Evolutionary conservation across 2,113 vertebrate genomes (phyloP).

Genomic region (Cynopterus brachyotis): DNA sequence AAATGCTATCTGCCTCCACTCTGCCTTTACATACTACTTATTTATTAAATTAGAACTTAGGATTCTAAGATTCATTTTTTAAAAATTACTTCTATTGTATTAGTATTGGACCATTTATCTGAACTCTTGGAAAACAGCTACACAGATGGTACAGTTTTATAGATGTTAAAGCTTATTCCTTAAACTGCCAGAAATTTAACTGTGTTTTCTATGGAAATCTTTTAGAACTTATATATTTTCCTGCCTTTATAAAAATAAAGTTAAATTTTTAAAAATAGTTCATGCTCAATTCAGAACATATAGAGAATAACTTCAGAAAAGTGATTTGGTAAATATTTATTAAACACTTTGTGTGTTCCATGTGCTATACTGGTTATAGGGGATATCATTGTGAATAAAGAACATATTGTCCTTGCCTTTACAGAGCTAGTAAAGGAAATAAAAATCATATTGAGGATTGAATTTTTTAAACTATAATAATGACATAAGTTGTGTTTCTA

Average conservation of each 20-base stretch:
- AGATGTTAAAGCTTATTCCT: background rate
- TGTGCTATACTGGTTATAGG: background rate
- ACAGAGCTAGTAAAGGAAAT: background rate
- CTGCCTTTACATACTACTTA: background rate
- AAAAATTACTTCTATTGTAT: background rate
- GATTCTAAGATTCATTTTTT: slow-evolving; percentile 22
- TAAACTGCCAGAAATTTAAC: background rate
- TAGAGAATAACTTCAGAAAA: background rate
- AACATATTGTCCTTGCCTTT: background rate
- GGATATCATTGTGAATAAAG: background rate
- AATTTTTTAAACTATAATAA: background rate
- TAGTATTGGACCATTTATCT: background rate
- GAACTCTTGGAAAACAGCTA: background rate
- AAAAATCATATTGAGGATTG: background rate
- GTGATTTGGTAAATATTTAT: slow-evolving; percentile 20
- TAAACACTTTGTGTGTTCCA: background rate
- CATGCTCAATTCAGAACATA: background rate
- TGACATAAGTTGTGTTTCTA: background rate
- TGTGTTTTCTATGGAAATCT: slow-evolving; percentile 11
- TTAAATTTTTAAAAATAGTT: background rate
- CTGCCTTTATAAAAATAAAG: slow-evolving; percentile 33
- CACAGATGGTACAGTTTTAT: slow-evolving; percentile 18
- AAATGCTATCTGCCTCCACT: background rate
- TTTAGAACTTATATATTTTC: background rate
- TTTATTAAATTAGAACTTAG: background rate